A percentile compares a stretch with the other conserved stretches of the same genome.
Evolutionary conservation across 1,140 invertebrate genomes (phyloP).

Genomic region (Cryptotermes secundus): DNA sequence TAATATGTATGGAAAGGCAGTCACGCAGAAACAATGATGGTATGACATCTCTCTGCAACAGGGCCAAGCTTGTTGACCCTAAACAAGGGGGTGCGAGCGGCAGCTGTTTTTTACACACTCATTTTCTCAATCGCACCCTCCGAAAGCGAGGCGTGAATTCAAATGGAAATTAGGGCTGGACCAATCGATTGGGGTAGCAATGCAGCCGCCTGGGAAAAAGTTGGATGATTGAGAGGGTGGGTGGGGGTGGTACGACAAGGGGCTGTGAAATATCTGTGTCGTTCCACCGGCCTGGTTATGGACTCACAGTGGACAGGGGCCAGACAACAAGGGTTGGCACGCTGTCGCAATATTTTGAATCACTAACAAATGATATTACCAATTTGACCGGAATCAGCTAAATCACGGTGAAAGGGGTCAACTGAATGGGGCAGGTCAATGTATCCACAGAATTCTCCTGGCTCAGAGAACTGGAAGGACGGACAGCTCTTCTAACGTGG

Average conservation of each 20-base stretch:
- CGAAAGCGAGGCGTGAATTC: constrained; percentile 2
- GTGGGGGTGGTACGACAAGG: not conserved
- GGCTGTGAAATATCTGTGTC: not conserved
- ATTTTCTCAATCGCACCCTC: not conserved
- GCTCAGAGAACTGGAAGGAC: no score
- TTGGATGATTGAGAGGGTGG: constrained; percentile 5
- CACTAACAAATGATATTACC: no score
- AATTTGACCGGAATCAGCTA: no score
- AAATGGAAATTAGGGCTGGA: not conserved
- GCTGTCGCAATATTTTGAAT: constrained; percentile 7
- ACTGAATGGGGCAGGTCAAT: no score
- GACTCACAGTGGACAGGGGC: no score
- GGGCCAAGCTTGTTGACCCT: not conserved
- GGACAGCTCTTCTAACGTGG: no score
- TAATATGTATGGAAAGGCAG: not conserved
- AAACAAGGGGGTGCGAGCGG: not conserved
- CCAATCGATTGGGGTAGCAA: no score
- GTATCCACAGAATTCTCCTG: no score
- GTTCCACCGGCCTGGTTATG: not conserved
- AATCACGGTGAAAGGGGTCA: no score
- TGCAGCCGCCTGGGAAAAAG: constrained; percentile 5
- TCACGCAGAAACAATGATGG: not conserved
- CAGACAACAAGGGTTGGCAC: not conserved
- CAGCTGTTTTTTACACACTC: not conserved
- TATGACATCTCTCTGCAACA: not conserved